These are phyloP conservation scores for Scalopus aquaticus DNA, from an alignment of 2,113 vertebrate genomes.

Conservation along the genomic window DNA sequence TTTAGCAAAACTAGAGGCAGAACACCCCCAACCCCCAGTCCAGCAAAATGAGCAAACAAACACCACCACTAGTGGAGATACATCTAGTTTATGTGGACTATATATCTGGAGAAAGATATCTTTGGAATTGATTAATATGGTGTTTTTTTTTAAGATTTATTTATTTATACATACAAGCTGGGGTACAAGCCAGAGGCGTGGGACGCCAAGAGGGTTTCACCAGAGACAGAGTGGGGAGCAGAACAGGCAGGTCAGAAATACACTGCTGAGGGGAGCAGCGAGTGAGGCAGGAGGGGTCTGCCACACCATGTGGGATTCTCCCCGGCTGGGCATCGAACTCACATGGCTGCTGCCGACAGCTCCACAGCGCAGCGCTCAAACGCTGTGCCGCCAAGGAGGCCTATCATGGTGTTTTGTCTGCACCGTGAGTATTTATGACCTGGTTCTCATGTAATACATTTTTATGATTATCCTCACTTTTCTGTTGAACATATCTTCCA, in stretches of 20 bases:
- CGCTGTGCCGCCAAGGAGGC: too few relatives aligned
- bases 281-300: too few relatives aligned
- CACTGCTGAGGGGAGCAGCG: too few relatives aligned
- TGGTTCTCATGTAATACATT: conserved; percentile 8
- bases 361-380: too few relatives aligned
- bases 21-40: not conserved
- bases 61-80: conserved; percentile 16
- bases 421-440: conserved; percentile 46
- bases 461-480: conserved; percentile 34
- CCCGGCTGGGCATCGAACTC: too few relatives aligned
- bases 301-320: too few relatives aligned
- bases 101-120: conserved; percentile 31
- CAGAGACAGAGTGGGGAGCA: too few relatives aligned
- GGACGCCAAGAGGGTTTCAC: too few relatives aligned
- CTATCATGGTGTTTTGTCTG: conserved; percentile 14
- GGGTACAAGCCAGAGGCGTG: too few relatives aligned
- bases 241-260: too few relatives aligned
- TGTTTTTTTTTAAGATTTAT: not conserved
- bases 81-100: conserved; percentile 31
- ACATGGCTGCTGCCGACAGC: too few relatives aligned
- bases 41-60: not conserved
- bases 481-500: not conserved
- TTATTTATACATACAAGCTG: too few relatives aligned
- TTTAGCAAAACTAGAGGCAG: not conserved
- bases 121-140: conserved; percentile 57